Conservation (phyloP, 1,140 invertebrate genomes). For the Monomorium pharaonis region DNA sequence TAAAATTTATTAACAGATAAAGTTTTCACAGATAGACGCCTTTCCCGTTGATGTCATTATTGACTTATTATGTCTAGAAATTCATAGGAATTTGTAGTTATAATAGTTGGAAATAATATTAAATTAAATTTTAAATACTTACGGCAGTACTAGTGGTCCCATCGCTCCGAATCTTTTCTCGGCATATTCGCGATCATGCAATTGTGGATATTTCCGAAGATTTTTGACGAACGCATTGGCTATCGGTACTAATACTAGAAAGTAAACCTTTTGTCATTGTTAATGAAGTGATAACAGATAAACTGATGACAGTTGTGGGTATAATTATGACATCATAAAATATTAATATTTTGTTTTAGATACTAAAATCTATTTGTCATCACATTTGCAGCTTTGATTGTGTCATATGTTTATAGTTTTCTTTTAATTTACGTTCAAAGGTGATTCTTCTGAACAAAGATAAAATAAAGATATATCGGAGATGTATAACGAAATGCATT, state of each 20-base stretch:
- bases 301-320: background rate
- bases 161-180: slow-evolving; percentile 85
- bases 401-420: background rate
- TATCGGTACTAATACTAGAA: slow-evolving; percentile 88
- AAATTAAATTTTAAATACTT: slow-evolving; percentile 75
- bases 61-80: background rate
- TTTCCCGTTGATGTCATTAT: too few relatives aligned
- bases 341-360: background rate
- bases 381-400: background rate
- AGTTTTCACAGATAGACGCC: too few relatives aligned
- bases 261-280: slow-evolving; percentile 56
- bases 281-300: background rate
- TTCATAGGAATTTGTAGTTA: background rate
- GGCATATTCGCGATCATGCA: slow-evolving; percentile 90
- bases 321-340: background rate
- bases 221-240: slow-evolving; percentile 87
- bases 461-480: slow-evolving; percentile 24
- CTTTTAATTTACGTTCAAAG: background rate
- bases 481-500: background rate
- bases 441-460: background rate
- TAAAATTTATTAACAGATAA: too few relatives aligned
- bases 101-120: background rate
- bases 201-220: slow-evolving; percentile 89
- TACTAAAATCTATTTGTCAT: background rate
- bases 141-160: slow-evolving; percentile 89